Percentiles rank a stretch among this genome's conserved stretches.
Evolutionary conservation across 2,888 invertebrate genomes (phyloP).

Genomic region (Cecidostiba fungosa): DNA sequence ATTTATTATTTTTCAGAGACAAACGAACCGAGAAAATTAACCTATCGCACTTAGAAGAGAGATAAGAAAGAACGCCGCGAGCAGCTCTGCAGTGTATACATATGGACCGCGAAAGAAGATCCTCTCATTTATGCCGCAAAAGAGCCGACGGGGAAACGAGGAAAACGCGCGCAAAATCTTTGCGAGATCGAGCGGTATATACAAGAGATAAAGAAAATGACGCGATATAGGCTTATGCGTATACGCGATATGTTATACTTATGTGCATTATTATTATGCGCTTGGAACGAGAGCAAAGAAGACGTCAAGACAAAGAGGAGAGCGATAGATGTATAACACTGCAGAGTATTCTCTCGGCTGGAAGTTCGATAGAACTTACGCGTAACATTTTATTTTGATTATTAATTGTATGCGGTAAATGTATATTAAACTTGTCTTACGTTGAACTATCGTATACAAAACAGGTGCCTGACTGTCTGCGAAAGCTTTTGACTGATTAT

Average conservation of each 20-base stretch:
- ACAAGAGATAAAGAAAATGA: slow-evolving; percentile 29
- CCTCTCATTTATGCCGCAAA: neutral
- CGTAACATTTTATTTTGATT: too few species aligned
- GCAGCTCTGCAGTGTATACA: neutral
- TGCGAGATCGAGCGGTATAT: neutral
- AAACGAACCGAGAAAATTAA: neutral
- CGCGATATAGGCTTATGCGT: neutral
- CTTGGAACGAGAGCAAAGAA: slow-evolving; percentile 12
- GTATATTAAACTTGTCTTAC: neutral
- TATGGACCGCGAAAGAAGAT: neutral
- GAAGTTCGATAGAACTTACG: neutral
- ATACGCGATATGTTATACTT: neutral
- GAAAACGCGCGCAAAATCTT: neutral
- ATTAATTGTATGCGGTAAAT: neutral
- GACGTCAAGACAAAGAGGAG: slow-evolving; percentile 20
- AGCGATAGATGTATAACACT: neutral
- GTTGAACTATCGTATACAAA: neutral
- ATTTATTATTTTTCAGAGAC: neutral
- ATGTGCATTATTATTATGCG: slow-evolving; percentile 19
- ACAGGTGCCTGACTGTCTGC: neutral
- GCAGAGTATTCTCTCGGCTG: neutral
- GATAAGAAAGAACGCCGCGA: slow-evolving; percentile 5
- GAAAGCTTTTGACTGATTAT: neutral
- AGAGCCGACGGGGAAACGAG: slow-evolving; percentile 30
- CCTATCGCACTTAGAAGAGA: neutral